A percentile compares a stretch with the other conserved stretches of the same genome.
Conservation (phyloP, 1,140 invertebrate genomes). For the Mylabris phalerata region DNA sequence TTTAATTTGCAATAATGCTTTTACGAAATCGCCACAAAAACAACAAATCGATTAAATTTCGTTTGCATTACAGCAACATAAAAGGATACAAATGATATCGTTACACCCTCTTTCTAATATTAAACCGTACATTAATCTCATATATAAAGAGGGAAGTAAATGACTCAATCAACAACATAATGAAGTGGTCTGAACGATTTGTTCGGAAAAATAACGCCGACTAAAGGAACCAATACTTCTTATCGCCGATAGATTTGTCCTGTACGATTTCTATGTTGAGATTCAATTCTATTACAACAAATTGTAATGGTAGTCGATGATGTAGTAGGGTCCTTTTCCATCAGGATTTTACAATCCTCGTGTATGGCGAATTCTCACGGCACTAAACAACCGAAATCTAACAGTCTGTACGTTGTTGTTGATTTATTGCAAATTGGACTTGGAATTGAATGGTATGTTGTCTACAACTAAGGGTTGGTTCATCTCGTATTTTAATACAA, state of each 20-base stretch:
- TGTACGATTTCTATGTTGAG: constrained; percentile 10
- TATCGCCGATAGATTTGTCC: constrained; percentile 30
- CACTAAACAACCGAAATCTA: constrained; percentile 28
- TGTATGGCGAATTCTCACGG: constrained; percentile 30
- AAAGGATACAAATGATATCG: too few relatives aligned
- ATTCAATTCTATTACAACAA: constrained; percentile 32
- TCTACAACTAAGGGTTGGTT: too few relatives aligned
- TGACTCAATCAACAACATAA: constrained; percentile 38
- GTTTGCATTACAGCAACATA: too few relatives aligned
- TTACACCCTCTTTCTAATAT: background rate
- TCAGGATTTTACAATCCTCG: constrained; percentile 29
- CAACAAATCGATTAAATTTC: too few relatives aligned
- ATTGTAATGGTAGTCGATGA: constrained; percentile 19
- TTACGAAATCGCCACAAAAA: too few relatives aligned
- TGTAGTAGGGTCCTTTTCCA: constrained; percentile 12
- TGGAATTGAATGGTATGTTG: too few relatives aligned
- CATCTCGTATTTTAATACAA: too few relatives aligned
- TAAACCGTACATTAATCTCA: constrained; percentile 36
- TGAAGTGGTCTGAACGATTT: constrained; percentile 36
- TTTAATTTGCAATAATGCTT: too few relatives aligned
- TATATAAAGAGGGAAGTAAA: constrained; percentile 30
- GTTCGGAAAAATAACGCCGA: constrained; percentile 24
- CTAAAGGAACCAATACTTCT: constrained; percentile 29
- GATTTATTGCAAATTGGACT: constrained; percentile 27
- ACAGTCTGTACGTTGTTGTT: constrained; percentile 11